Conservation (phyloP, 53 echinoderm and acorn worm species). For the Apostichopus leukothele region DNA sequence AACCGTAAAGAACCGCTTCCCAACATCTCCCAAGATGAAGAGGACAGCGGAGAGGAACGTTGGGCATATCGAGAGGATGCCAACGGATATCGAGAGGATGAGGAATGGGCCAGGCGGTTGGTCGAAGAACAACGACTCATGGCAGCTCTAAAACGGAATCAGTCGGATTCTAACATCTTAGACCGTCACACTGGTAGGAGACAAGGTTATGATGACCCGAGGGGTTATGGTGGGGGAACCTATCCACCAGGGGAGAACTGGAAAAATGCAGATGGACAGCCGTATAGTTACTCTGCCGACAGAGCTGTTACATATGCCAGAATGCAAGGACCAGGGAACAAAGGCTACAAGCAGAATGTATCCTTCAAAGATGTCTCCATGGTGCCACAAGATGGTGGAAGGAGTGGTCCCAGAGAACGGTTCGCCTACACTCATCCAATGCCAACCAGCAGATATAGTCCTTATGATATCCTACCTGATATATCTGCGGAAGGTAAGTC, state of each 20-base stretch:
- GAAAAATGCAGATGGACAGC: conserved; percentile 44
- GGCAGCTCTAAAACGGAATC: conserved; percentile 63
- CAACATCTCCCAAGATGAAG: conserved; percentile 70
- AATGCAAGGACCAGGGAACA: conserved; percentile 50
- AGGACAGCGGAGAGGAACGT: conserved; percentile 48
- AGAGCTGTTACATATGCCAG: conserved; percentile 76
- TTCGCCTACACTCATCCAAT: conserved; percentile 61
- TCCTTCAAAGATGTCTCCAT: neutral
- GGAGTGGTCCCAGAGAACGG: conserved; percentile 54
- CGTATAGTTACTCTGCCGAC: conserved; percentile 89
- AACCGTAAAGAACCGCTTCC: conserved; percentile 80
- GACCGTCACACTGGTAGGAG: conserved; percentile 33
- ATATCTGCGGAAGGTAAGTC: conserved; percentile 61
- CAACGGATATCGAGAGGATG: conserved; percentile 54
- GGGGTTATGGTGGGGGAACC: neutral
- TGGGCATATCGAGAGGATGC: conserved; percentile 50
- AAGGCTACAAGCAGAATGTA: conserved; percentile 18
- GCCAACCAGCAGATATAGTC: conserved; percentile 65
- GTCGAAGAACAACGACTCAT: conserved; percentile 64
- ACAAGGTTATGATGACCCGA: neutral
- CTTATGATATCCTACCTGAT: conserved; percentile 74
- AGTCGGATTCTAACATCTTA: conserved; percentile 79
- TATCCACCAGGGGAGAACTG: neutral
- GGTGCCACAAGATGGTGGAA: conserved; percentile 37
- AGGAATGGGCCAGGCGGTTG: conserved; percentile 71